Evolutionary conservation across 2,888 invertebrate genomes (phyloP).

Genomic region (Brenthis ino): DNA sequence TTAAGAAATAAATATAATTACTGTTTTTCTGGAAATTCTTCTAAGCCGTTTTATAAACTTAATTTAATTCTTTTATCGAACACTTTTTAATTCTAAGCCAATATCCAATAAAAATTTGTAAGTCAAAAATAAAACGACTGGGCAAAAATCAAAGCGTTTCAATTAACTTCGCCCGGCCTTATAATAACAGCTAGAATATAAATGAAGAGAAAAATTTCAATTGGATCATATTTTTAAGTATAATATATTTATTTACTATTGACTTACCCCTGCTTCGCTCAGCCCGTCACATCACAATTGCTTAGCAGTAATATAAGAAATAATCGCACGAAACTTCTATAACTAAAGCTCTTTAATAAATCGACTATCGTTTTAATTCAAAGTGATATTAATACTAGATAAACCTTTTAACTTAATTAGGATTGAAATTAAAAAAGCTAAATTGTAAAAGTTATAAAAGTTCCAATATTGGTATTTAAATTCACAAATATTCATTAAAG

Average conservation of each 20-base stretch:
- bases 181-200: slow-evolving; percentile 25
- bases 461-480: slow-evolving; percentile 26
- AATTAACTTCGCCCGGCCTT: slow-evolving; percentile 21
- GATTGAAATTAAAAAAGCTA: slow-evolving; percentile 10
- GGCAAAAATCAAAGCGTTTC: slow-evolving; percentile 21
- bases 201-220: slow-evolving; percentile 9
- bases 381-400: no score
- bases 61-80: background rate
- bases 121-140: background rate
- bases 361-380: no score
- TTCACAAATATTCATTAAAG: slow-evolving; percentile 28
- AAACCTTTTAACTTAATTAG: background rate
- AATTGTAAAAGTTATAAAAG: slow-evolving; percentile 21
- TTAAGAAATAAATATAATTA: no score
- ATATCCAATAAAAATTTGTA: background rate
- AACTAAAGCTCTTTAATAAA: no score
- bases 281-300: no score
- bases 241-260: background rate
- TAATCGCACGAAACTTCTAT: no score
- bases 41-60: no score
- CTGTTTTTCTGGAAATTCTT: no score
- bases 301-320: no score
- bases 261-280: background rate
- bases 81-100: background rate
- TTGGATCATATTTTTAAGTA: slow-evolving; percentile 13